Conservation (phyloP, 2,888 invertebrate genomes). For the Melanchra persicariae region DNA sequence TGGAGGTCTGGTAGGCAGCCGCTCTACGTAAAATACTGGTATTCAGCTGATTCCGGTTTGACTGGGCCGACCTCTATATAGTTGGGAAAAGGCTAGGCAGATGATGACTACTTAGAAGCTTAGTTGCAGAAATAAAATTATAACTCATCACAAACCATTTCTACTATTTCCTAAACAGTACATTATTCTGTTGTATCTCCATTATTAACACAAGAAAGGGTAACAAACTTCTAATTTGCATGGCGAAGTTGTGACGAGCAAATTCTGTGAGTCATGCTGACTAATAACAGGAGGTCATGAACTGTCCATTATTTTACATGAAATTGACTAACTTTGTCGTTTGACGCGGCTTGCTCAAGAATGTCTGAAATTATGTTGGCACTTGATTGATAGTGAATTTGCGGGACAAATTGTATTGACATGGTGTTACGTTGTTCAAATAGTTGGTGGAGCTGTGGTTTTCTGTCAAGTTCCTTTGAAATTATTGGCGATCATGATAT, state of each 20-base stretch:
- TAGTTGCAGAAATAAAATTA: background rate
- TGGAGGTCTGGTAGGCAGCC: no score
- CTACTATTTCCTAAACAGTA: conserved; percentile 32
- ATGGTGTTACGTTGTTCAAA: conserved; percentile 42
- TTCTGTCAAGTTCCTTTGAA: conserved; percentile 1
- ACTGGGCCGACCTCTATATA: no score
- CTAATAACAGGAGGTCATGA: conserved; percentile 58
- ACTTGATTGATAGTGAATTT: conserved; percentile 52
- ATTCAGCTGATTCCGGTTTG: no score
- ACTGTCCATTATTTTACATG: conserved; percentile 65
- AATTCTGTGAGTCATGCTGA: conserved; percentile 72
- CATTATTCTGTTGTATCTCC: conserved; percentile 57
- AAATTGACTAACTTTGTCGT: conserved; percentile 60
- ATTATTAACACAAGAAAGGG: conserved; percentile 63
- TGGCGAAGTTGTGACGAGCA: conserved; percentile 68
- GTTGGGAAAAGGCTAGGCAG: no score
- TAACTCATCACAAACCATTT: conserved; percentile 1
- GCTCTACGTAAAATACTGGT: no score
- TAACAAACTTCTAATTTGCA: conserved; percentile 69
- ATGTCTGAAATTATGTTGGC: conserved; percentile 44
- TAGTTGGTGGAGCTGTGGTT: conserved; percentile 24
- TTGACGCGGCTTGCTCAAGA: conserved; percentile 42
- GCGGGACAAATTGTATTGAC: conserved; percentile 43
- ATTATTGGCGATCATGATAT: background rate
- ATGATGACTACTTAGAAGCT: no score